Conservation (phyloP, 2,888 invertebrate genomes). For the Loripinus fragilis region DNA sequence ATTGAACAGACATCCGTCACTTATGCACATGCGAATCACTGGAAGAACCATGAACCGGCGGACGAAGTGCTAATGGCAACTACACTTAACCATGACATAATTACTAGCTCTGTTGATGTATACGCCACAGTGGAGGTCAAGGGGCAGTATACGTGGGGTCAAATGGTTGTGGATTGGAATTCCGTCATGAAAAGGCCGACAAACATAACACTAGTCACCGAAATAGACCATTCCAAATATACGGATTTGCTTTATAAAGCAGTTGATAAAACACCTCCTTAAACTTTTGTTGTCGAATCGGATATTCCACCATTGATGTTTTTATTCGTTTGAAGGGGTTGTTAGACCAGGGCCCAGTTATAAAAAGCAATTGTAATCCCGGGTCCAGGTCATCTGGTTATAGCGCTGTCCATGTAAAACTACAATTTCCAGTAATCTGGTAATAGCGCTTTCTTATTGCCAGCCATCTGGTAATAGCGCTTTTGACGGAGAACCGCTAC, state of each 20-base stretch:
- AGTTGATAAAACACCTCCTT: conserved; percentile 26
- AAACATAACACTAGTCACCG: conserved; percentile 61
- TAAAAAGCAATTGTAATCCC: no score
- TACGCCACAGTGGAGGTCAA: conserved; percentile 64
- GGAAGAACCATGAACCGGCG: conserved; percentile 43
- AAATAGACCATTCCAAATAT: conserved; percentile 42
- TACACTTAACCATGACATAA: conserved; percentile 45
- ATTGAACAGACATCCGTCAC: conserved; percentile 49
- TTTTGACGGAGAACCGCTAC: no score
- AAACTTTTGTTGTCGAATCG: no score
- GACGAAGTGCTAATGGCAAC: conserved; percentile 60
- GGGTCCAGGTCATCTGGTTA: no score
- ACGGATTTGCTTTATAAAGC: conserved; percentile 34
- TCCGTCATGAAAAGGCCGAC: conserved; percentile 35
- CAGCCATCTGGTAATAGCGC: no score
- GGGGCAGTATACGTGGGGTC: conserved; percentile 62
- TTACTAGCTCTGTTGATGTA: conserved; percentile 48
- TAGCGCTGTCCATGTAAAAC: no score
- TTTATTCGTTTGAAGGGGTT: no score
- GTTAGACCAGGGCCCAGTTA: no score
- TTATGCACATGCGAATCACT: conserved; percentile 32
- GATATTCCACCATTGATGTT: no score
- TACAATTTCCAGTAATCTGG: no score
- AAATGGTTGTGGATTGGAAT: conserved; percentile 66
- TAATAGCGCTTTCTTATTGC: no score